phyloP scores from a whole-genome alignment of 2,113 vertebrate species.

The Cranoglanis bouderius region DNA sequence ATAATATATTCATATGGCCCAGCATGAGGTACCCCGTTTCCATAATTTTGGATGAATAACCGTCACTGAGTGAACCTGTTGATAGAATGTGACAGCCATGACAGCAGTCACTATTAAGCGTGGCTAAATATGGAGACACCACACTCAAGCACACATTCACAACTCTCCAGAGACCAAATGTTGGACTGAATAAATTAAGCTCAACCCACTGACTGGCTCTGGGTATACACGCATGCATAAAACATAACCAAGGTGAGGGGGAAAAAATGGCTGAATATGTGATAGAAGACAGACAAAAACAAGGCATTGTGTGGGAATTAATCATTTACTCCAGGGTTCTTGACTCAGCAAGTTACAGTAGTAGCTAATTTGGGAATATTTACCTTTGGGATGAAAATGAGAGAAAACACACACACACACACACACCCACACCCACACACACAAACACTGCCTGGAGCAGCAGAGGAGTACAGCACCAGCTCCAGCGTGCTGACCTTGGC shows the following conservation, averaged over 20 bases:
- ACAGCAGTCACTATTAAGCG: slow-evolving; percentile 47
- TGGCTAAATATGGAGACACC: slow-evolving; percentile 39
- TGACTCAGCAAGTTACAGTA: slow-evolving; percentile 44
- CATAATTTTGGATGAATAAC: slow-evolving; percentile 37
- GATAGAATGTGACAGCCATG: slow-evolving; percentile 48
- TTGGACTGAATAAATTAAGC: slow-evolving; percentile 47
- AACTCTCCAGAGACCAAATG: slow-evolving; percentile 40
- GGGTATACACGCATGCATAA: slow-evolving; percentile 29
- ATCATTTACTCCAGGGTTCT: slow-evolving; percentile 39
- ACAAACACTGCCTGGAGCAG: slow-evolving; percentile 34
- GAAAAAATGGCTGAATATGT: not conserved
- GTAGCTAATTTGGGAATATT: slow-evolving; percentile 51
- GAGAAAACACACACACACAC: slow-evolving; percentile 16
- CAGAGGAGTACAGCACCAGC: slow-evolving; percentile 27
- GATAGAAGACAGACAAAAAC: slow-evolving; percentile 35
- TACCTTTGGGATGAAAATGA: slow-evolving; percentile 26
- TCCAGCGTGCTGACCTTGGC: slow-evolving; percentile 47
- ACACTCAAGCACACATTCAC: slow-evolving; percentile 38
- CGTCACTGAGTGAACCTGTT: slow-evolving; percentile 46
- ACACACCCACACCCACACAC: slow-evolving; percentile 30
- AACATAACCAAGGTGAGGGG: slow-evolving; percentile 30
- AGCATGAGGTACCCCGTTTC: not conserved
- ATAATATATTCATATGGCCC: slow-evolving; percentile 3
- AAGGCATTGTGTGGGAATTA: slow-evolving; percentile 31
- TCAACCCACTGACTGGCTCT: slow-evolving; percentile 31